Evolutionary conservation across 2,113 vertebrate genomes (phyloP).

Genomic region (Corythaeola cristata): DNA sequence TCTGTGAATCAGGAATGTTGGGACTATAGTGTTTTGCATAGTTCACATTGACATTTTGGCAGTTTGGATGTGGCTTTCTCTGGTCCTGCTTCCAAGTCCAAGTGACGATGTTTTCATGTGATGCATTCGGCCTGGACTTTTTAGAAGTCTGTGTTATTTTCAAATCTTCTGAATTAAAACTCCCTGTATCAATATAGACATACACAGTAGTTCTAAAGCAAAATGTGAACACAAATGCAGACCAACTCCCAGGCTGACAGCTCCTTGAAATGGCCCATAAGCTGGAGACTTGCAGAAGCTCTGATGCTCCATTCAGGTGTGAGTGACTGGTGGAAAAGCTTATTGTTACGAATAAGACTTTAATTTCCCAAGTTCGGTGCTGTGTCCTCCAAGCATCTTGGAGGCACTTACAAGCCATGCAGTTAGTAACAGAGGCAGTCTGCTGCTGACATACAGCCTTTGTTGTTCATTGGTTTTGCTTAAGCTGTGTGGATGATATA

Average conservation of each 20-base stretch:
- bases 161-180: not conserved
- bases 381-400: no score
- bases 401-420: no score
- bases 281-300: not conserved
- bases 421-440: not conserved
- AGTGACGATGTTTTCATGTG: not conserved
- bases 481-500: not conserved
- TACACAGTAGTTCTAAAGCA: not conserved
- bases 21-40: not conserved
- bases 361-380: no score
- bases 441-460: not conserved
- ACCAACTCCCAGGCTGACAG: accelerated
- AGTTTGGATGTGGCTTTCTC: not conserved
- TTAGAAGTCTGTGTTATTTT: not conserved
- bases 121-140: not conserved
- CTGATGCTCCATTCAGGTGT: not conserved
- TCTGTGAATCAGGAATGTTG: not conserved
- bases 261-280: not conserved
- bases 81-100: not conserved
- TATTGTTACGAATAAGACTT: no score
- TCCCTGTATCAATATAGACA: accelerated
- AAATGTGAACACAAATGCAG: not conserved
- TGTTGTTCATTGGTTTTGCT: not conserved
- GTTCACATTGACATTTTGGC: not conserved
- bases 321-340: not conserved